These are phyloP conservation scores for Clarias pachynema DNA, from an alignment of 2,797 vertebrate genomes.

Conservation along the genomic window DNA sequence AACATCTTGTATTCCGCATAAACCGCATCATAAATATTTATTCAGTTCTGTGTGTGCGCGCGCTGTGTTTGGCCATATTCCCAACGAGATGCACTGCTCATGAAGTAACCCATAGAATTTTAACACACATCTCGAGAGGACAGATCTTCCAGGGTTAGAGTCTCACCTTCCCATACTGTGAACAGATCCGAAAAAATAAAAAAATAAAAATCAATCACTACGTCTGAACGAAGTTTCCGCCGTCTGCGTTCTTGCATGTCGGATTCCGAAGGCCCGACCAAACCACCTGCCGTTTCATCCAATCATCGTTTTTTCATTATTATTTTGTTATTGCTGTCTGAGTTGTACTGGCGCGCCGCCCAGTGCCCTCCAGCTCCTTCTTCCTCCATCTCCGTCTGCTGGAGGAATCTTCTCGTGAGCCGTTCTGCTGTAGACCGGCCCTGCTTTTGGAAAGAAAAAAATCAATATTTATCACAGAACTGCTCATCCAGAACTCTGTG, in stretches of 20 bases:
- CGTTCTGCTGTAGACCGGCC: background rate
- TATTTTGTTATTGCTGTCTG: background rate
- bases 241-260: background rate
- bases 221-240: constrained; percentile 11
- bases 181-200: background rate
- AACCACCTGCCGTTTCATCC: constrained; percentile 29
- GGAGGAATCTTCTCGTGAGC: constrained; percentile 15
- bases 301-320: background rate
- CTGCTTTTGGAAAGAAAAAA: background rate
- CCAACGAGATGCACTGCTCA: constrained; percentile 24
- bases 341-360: background rate
- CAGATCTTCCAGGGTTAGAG: too few relatives aligned
- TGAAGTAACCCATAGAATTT: constrained; percentile 31
- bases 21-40: constrained; percentile 46
- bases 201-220: constrained; percentile 17
- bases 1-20: constrained; percentile 36
- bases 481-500: constrained; percentile 9
- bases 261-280: background rate
- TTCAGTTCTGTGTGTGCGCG: background rate
- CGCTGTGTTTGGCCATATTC: constrained; percentile 17
- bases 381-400: background rate
- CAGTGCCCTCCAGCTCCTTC: constrained; percentile 24
- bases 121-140: background rate
- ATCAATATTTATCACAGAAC: constrained; percentile 19
- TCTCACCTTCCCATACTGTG: background rate